phyloP scores from a whole-genome alignment of 2,797 vertebrate genomes.

The Liasis olivaceus region DNA sequence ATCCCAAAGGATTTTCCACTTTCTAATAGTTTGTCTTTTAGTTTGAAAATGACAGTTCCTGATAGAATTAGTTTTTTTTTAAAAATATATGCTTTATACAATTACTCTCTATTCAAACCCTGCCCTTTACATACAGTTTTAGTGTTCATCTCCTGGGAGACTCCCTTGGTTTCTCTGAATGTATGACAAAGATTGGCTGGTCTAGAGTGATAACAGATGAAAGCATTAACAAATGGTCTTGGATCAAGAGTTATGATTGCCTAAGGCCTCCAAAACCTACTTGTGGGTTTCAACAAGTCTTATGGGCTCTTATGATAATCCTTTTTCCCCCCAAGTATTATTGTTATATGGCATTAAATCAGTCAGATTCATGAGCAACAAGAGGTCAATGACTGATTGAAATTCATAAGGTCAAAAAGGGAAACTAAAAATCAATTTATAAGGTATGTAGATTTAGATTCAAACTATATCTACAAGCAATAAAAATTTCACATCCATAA shows the following conservation, averaged over 20 bases:
- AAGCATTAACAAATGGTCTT: slow-evolving; percentile 67
- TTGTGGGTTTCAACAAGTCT: slow-evolving; percentile 77
- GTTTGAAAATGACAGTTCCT: slow-evolving; percentile 62
- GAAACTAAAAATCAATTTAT: slow-evolving; percentile 87
- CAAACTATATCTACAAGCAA: slow-evolving; percentile 81
- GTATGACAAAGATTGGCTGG: slow-evolving; percentile 45
- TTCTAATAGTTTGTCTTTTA: slow-evolving; percentile 39
- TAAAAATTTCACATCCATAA: slow-evolving; percentile 82
- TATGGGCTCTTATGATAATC: slow-evolving; percentile 78
- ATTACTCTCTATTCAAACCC: slow-evolving; percentile 45
- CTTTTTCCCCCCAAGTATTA: slow-evolving; percentile 77
- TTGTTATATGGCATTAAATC: slow-evolving; percentile 82
- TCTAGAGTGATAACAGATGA: slow-evolving; percentile 58
- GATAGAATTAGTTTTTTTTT: slow-evolving; percentile 49
- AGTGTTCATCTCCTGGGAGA: slow-evolving; percentile 44
- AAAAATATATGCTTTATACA: slow-evolving; percentile 21
- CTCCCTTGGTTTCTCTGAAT: slow-evolving; percentile 41
- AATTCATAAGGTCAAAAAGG: slow-evolving; percentile 86
- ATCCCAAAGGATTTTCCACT: slow-evolving; percentile 41
- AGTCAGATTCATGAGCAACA: slow-evolving; percentile 82
- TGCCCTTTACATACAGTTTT: slow-evolving; percentile 46
- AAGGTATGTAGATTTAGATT: slow-evolving; percentile 85
- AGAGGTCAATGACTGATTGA: slow-evolving; percentile 83
- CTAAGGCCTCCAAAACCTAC: slow-evolving; percentile 73
- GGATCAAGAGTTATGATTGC: slow-evolving; percentile 77